Evolutionary conservation across 2,888 invertebrate species (phyloP), one percentile per base, ranked within the genome.

Genomic region (Euphydryas editha): DNA sequence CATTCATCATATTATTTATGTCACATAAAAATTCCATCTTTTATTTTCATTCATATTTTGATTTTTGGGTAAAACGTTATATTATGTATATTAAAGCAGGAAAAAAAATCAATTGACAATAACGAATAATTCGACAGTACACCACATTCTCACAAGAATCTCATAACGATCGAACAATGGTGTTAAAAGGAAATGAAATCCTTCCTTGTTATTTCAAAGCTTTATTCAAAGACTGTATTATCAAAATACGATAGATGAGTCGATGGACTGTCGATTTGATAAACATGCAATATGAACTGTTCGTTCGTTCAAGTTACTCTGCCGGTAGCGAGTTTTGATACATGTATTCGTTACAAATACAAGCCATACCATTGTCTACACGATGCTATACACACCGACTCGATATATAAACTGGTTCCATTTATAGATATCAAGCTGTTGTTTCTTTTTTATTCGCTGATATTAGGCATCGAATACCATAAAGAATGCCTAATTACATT

Each of bases 191-290:
- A 80, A 78, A 75, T 73, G 76, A 72, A 80, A 76, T 76, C 79
- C 75, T 81, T 83, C 81, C 83, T 81, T 83, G 84, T 83, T 83
- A 82, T 85, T 78, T 75, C 79, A 78, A 75, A 72, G 73, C 71
- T 69, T 76, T 77, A 83, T 85, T 84, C 78, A 80, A 76, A 73
- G 74, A 73, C 71, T 74, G 77, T 88, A 84, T 88, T 88, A 87
- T 88, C 87, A 86, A 87, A 88, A 88, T 85, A 87, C 78, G 82
- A 80, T 78, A 81, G 76, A 80, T 79, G 79, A 81, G 74, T 74
- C 71, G 71, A 76, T 68, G 74, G 71, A 69, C 74, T 66, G 65
- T 62, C 70, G 71, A 76, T 83, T 84, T 80, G 78, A 83, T 87
- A 86, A 87, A 88, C 86, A 87, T 79, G 86, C 79, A 81, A 86